Evolutionary conservation across 2,888 invertebrate genomes (phyloP).

Genomic region (Drosophila kambysellisi): DNA sequence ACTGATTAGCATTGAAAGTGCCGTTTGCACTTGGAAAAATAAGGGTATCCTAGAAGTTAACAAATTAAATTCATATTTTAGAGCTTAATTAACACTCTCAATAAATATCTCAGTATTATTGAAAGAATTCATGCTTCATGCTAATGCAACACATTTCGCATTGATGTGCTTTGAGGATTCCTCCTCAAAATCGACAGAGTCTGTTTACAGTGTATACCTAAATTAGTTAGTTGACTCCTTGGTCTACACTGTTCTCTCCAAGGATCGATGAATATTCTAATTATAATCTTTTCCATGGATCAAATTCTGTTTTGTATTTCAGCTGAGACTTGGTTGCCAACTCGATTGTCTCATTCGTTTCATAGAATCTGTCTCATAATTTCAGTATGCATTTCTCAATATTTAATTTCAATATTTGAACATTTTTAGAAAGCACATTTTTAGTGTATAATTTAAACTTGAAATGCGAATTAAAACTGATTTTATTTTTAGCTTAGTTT

Average conservation of each 20-base stretch:
- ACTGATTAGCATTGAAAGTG: neutral
- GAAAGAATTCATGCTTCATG: neutral
- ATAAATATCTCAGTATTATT: neutral
- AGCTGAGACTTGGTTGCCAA: neutral
- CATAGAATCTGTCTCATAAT: neutral
- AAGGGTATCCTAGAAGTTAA: neutral
- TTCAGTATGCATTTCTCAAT: neutral
- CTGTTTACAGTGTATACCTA: neutral
- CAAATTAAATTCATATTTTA: neutral
- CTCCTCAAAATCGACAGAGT: neutral
- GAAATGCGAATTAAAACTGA: neutral
- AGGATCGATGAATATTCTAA: neutral
- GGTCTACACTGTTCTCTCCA: neutral
- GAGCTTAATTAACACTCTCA: neutral
- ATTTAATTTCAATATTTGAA: neutral
- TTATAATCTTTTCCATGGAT: neutral
- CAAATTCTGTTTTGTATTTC: neutral
- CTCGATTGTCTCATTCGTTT: neutral
- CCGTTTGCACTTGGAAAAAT: neutral
- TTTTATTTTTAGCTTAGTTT: too few species aligned
- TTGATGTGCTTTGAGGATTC: neutral
- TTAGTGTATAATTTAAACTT: rapidly evolving
- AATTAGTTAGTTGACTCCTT: neutral
- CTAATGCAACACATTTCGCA: neutral
- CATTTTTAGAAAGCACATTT: neutral